A percentile compares a stretch with the other conserved stretches of the same genome.
These are phyloP conservation scores for Strix aluco DNA, from an alignment of 2,113 vertebrate genomes.

Conservation along the genomic window DNA sequence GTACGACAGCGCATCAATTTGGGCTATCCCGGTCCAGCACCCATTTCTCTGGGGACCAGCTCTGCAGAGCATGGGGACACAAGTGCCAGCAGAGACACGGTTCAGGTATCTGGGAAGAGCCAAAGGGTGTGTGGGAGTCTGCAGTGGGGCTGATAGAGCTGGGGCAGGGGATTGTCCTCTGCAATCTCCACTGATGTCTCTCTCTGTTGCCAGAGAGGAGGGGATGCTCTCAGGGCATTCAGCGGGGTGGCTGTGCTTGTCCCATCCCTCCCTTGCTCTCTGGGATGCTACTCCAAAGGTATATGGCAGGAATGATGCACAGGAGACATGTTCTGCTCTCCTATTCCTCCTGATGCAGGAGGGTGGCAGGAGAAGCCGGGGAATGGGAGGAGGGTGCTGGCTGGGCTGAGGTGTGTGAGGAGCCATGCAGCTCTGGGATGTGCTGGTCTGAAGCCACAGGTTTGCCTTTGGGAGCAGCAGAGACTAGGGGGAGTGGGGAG, in stretches of 20 bases:
- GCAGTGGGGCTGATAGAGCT: not conserved
- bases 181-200: not conserved
- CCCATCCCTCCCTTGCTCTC: not conserved
- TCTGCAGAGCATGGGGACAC: not conserved
- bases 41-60: not conserved
- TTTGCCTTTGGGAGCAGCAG: not conserved
- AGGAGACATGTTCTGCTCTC: not conserved
- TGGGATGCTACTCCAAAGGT: not conserved
- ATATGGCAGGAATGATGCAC: not conserved
- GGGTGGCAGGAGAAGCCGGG: not conserved
- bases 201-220: not conserved
- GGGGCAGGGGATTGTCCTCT: not conserved
- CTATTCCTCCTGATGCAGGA: not conserved
- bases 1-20: accelerated
- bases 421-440: not conserved
- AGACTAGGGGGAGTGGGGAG: not conserved
- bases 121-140: not conserved
- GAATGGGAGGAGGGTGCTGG: not conserved
- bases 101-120: not conserved
- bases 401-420: not conserved
- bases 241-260: accelerated
- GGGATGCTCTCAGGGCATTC: accelerated
- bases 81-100: accelerated
- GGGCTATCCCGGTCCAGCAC: accelerated
- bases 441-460: not conserved